Base-by-base conservation (phyloP, 2,797 vertebrate species). In the Poeciliopsis presidionis region DNA sequence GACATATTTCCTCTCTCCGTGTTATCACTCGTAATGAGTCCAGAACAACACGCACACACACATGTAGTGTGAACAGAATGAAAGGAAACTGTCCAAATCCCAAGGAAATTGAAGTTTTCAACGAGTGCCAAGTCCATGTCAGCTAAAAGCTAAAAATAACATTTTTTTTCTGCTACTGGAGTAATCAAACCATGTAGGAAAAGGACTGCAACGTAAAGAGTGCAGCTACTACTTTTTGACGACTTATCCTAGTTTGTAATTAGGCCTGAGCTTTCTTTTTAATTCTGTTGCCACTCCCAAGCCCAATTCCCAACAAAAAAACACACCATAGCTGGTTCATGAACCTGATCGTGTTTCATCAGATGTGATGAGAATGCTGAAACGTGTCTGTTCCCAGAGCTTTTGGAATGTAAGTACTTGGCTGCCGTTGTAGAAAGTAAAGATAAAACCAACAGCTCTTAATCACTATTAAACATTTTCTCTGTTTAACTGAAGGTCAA, bases 311-410 rank as follows among this genome's bases (percentile, higher is more conserved):
- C 88, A 84, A 87, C 18, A 41, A 85, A 92, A 30, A 53, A 93
- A 93, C 82, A 87, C 90, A 87, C 82, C 88, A 91, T 86, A 75
- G 82, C 87, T 89, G 77, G 87, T 88, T 90, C 84, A 76, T 85
- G 90, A 92, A 92, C 91, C 91, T 93, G 82, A 92, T 95, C 91
- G 76, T 84, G 89, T 94, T 95, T 93, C 92, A 92, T 88, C 87
- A 84, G 84, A 90, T 91, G 87, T 84, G 86, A 90, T 95, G 94
- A 94, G 94, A 96, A 94, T 92, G 79, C 76, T 81, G n/a, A 74
- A 49, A 49, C 4, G 46, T 59, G 80, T 92, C 88, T 92, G 90
- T 95, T 96, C 94, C 94, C 95, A 95, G 91, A 90, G 80, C 81
- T 90, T 88, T 85, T 74, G 90, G 88, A 93, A 94, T 94, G 90